Evolutionary conservation across 2,113 vertebrate genomes (phyloP), one percentile per base, ranked within the genome.

Genomic region (Asarcornis scutulata): DNA sequence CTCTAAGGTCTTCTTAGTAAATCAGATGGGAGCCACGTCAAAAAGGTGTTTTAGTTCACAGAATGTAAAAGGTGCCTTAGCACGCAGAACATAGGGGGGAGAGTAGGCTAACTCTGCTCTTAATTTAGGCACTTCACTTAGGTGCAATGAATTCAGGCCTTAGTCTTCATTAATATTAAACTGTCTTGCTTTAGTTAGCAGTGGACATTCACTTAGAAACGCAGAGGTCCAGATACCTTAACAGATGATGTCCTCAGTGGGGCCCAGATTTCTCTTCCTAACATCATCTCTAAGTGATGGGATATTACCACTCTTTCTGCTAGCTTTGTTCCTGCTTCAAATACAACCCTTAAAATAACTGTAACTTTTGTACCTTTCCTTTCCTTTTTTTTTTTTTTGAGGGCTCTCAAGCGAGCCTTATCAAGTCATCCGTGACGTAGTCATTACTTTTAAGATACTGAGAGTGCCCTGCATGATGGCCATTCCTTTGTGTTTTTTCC

Each of bases 321-420:
- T 92, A 72, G 56, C 86, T 86, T 94, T 93, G 46, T 90, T 90
- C 82, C 73, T 89, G 74, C 81, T 84, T 93, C 74, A 69, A n/a
- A 80, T 73, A 48, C 40, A 74, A 2, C 42, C 12, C 91, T 83
- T 81, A 58, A 53, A 74, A 1, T 76, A 58, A 56, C 81, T 69
- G 34, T 52, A 66, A 78, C 36, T 81, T 92, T 23, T 31, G 15
- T 81, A 69, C 36, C 59, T 80, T 46, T 44, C 6, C 48, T 50
- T 46, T 44, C 7, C 7, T 44, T 46, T 48, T 12, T 25, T 34
- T 26, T 78, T 4, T 59, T 75, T 90, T 59, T 50, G 38, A 91
- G 34, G 56, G 22, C 13, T 81, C 72, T 92, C 36, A 67, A 42
- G 42, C 81, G 4, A 29, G 55, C 11, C 31, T 55, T 77, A 71